Percentiles rank a stretch among this genome's conserved stretches.
Conservation (phyloP, 1,140 invertebrate genomes). For the Fopius arisanus region DNA sequence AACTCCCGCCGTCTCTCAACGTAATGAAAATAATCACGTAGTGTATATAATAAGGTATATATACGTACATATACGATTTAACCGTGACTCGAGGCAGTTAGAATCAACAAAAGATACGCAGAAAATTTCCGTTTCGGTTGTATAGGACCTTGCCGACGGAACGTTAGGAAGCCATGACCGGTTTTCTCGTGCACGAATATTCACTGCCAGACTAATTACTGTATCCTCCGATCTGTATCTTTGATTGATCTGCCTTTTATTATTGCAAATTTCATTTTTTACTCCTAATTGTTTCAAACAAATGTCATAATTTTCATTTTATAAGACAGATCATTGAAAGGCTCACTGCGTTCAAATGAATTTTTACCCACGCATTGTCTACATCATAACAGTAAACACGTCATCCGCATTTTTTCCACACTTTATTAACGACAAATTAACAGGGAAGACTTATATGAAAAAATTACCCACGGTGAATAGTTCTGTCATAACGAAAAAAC, state of each 20-base stretch:
- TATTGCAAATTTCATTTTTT: not conserved
- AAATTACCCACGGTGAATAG: not conserved
- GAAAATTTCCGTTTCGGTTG: slow-evolving; percentile 16
- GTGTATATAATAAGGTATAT: slow-evolving; percentile 50
- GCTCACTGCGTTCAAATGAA: not conserved
- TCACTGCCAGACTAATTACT: slow-evolving; percentile 16
- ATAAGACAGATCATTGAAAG: not conserved
- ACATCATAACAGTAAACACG: no score
- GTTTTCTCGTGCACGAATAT: slow-evolving; percentile 16
- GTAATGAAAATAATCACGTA: slow-evolving; percentile 65
- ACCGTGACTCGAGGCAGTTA: slow-evolving; percentile 39
- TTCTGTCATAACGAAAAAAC: not conserved
- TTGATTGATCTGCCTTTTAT: slow-evolving; percentile 9
- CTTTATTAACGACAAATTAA: not conserved
- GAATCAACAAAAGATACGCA: slow-evolving; percentile 17
- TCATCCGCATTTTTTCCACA: not conserved
- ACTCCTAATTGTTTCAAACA: not conserved
- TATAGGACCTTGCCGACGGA: slow-evolving; percentile 4
- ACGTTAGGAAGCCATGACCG: slow-evolving; percentile 12
- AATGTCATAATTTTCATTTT: not conserved
- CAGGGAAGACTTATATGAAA: not conserved
- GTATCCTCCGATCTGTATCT: not conserved
- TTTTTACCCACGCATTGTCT: not conserved
- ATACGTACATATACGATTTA: slow-evolving; percentile 44
- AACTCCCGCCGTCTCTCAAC: slow-evolving; percentile 25